Conservation (phyloP, 2,113 vertebrate genomes). For the Desmodus rotundus region DNA sequence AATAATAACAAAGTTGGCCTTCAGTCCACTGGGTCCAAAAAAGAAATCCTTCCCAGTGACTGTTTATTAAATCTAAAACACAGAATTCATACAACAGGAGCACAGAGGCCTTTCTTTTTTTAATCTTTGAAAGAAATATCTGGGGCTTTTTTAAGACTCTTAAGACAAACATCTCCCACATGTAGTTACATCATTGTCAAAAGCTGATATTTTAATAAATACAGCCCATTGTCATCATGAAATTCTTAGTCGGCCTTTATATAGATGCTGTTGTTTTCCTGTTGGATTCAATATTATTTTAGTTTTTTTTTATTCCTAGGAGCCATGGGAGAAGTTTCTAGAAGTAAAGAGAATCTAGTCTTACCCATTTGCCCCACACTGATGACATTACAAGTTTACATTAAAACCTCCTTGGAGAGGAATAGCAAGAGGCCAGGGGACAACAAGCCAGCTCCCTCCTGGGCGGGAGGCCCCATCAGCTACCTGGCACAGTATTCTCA, state of each 20-base stretch:
- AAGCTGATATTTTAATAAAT: slow-evolving; percentile 51
- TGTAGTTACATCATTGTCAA: not conserved
- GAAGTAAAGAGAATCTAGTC: not conserved
- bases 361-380: not conserved
- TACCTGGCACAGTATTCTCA: rapidly evolving
- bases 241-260: not conserved
- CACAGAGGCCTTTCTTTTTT: not conserved
- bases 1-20: not conserved
- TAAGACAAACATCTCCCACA: slow-evolving; percentile 37
- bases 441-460: not conserved
- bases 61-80: slow-evolving; percentile 42
- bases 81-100: not conserved
- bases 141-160: not conserved
- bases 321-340: not conserved
- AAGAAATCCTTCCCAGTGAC: slow-evolving; percentile 53
- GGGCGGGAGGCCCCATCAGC: rapidly evolving
- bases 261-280: not conserved
- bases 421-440: not conserved
- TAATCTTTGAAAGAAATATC: not conserved
- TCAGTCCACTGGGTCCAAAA: not conserved
- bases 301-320: not conserved
- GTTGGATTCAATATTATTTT: not conserved
- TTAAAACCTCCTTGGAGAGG: not conserved
- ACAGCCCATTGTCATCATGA: not conserved
- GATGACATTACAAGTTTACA: not conserved